Conservation (phyloP, 2,888 invertebrate species). For the Limnephilus auricula region DNA sequence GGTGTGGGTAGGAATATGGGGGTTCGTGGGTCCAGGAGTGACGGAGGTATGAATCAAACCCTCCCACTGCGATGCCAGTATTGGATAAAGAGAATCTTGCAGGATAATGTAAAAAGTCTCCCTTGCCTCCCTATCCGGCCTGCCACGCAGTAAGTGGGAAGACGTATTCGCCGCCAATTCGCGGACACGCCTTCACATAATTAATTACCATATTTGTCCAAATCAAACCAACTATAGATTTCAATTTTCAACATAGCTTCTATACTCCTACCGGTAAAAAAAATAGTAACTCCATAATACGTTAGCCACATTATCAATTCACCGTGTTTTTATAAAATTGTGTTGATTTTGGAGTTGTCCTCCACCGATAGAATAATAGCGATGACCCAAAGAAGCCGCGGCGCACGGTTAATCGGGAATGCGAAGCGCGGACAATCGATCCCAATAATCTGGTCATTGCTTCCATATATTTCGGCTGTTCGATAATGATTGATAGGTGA, state of each 20-base stretch:
- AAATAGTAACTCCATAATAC: neutral
- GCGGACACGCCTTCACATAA: too few relatives aligned
- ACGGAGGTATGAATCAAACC: too few relatives aligned
- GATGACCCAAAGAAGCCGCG: neutral
- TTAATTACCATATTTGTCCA: too few relatives aligned
- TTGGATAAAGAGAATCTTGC: too few relatives aligned
- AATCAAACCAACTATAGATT: neutral
- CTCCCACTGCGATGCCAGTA: too few relatives aligned
- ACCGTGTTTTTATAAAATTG: neutral
- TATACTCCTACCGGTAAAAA: neutral
- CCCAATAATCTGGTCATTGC: conserved; percentile 29
- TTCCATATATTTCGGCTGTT: conserved; percentile 16
- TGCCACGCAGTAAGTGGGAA: too few relatives aligned
- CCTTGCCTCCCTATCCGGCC: too few relatives aligned
- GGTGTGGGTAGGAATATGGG: too few relatives aligned
- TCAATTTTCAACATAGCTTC: neutral
- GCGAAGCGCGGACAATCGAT: conserved; percentile 29
- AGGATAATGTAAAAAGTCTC: too few relatives aligned
- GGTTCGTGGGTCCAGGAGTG: too few relatives aligned
- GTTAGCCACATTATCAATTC: neutral
- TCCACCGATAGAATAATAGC: conserved; percentile 2
- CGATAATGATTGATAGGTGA: conserved; percentile 37
- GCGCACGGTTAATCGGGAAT: conserved; percentile 37
- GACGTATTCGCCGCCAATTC: too few relatives aligned
- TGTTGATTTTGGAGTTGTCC: neutral